Conservation (phyloP, 2,113 vertebrate genomes). For the Clinocottus analis region DNA sequence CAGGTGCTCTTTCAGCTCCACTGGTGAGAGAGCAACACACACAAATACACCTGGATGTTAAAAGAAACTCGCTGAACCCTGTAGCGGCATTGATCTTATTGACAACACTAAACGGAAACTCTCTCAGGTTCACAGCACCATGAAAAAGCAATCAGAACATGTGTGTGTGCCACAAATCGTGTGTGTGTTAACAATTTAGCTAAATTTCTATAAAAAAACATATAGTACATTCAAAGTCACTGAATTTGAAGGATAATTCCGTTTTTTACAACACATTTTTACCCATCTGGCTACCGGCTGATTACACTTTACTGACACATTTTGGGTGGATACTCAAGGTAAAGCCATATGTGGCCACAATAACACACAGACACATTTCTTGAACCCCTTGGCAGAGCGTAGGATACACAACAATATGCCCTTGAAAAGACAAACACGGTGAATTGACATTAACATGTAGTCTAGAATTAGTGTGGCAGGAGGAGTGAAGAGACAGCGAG, state of each 20-base stretch:
- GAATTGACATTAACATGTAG: too few relatives aligned
- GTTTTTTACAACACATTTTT: not conserved
- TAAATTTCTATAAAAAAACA: not conserved
- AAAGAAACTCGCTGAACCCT: slow-evolving; percentile 1
- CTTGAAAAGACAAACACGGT: too few relatives aligned
- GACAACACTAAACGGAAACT: slow-evolving; percentile 6
- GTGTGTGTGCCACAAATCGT: slow-evolving; percentile 7
- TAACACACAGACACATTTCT: not conserved
- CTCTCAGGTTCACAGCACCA: not conserved
- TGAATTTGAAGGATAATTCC: not conserved
- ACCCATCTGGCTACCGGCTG: not conserved
- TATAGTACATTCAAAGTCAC: not conserved
- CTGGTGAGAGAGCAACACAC: slow-evolving; percentile 72
- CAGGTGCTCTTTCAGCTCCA: slow-evolving; percentile 93
- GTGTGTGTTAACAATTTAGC: not conserved
- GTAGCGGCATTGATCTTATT: slow-evolving; percentile 23
- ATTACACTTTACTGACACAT: not conserved
- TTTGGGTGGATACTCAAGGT: too few relatives aligned
- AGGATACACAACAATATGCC: too few relatives aligned
- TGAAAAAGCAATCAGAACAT: not conserved
- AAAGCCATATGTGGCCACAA: too few relatives aligned
- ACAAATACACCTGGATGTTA: slow-evolving; percentile 20
- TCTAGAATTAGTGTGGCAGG: too few relatives aligned
- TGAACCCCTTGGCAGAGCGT: not conserved
- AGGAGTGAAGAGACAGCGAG: too few relatives aligned